Percentiles rank a stretch among this genome's conserved stretches.
phyloP scores from a whole-genome alignment of 2,113 vertebrate species.

The Calonectris borealis region DNA sequence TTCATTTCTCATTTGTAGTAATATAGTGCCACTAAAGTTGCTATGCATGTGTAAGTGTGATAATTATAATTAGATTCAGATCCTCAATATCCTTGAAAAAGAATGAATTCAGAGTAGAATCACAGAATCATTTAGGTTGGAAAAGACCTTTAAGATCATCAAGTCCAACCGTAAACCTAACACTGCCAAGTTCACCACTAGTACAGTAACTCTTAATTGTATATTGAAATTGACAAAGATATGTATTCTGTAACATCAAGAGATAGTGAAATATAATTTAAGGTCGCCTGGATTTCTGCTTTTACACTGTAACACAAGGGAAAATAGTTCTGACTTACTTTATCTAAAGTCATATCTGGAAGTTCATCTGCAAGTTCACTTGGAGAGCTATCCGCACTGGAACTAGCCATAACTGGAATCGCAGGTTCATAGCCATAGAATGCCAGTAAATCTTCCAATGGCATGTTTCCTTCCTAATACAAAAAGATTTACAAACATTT shows the following conservation, averaged over 20 bases:
- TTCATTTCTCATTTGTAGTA: background rate
- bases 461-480: slow-evolving; percentile 94
- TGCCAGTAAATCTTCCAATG: slow-evolving; percentile 91
- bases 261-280: background rate
- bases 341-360: slow-evolving; percentile 98
- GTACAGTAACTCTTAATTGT: background rate
- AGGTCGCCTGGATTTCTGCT: background rate
- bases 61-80: background rate
- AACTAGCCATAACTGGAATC: slow-evolving; percentile 80
- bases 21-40: background rate
- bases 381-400: slow-evolving; percentile 92
- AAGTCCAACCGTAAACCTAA: background rate
- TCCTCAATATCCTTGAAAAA: background rate
- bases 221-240: background rate
- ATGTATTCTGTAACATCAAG: background rate
- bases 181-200: background rate
- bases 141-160: no score
- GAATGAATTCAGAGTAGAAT: background rate
- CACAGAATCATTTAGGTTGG: no score
- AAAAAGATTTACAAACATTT: slow-evolving; percentile 11
- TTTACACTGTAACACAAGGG: background rate
- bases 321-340: slow-evolving; percentile 74
- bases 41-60: background rate
- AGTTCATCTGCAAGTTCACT: slow-evolving; percentile 95
- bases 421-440: slow-evolving; percentile 95